These are phyloP conservation scores for Anabas testudineus DNA, from an alignment of 2,797 vertebrate genomes.

Conservation along the genomic window DNA sequence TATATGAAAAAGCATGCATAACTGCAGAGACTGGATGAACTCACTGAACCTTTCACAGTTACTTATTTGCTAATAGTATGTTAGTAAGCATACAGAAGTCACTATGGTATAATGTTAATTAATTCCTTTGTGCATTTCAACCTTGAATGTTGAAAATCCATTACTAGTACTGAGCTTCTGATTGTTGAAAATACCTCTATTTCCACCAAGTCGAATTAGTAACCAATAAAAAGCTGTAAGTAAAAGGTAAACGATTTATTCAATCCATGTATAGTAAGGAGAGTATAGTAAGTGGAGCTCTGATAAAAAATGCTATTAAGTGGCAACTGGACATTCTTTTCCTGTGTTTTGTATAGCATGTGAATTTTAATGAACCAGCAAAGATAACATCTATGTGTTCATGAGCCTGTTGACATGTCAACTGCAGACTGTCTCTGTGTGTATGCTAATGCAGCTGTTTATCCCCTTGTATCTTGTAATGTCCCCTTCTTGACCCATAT, in stretches of 20 bases:
- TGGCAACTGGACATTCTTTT: not conserved
- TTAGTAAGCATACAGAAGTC: not conserved
- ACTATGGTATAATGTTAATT: not conserved
- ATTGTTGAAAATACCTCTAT: not conserved
- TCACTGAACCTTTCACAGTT: not conserved
- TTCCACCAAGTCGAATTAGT: not conserved
- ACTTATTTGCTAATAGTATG: not conserved
- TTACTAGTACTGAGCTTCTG: not conserved
- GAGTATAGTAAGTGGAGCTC: not conserved
- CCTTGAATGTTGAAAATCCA: not conserved
- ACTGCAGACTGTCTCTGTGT: not conserved
- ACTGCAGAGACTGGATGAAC: not conserved
- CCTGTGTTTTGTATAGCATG: not conserved
- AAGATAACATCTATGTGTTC: not conserved
- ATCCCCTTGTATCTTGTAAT: slow-evolving; percentile 43
- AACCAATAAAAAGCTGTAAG: not conserved
- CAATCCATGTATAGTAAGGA: no score
- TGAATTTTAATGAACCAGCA: slow-evolving; percentile 1
- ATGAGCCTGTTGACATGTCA: slow-evolving; percentile 20
- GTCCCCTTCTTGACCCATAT: slow-evolving; percentile 56
- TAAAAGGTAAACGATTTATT: not conserved
- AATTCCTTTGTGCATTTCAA: not conserved
- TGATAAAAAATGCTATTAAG: no score
- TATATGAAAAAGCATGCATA: not conserved
- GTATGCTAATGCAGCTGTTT: slow-evolving; percentile 35